These are phyloP conservation scores for Mesorhabditis belari DNA, from an alignment of 2,888 invertebrate species.

Conservation along the genomic window DNA sequence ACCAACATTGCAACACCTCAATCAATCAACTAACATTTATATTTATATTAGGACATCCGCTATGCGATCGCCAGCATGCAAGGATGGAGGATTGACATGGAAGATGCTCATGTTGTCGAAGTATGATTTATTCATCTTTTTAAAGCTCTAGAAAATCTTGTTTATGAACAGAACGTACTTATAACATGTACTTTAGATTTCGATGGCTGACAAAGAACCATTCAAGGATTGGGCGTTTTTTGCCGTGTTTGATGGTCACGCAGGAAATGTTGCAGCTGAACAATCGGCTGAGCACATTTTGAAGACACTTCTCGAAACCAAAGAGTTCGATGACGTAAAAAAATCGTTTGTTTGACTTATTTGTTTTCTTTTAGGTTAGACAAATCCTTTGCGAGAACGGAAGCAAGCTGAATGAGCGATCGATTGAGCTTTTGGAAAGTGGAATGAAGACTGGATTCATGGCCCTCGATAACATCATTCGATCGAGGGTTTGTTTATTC, in stretches of 20 bases:
- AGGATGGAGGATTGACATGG: constrained; percentile 54
- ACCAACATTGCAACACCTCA: too few species aligned
- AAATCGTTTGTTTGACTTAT: too few species aligned
- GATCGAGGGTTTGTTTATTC: constrained; percentile 53
- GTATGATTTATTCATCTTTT: constrained; percentile 62
- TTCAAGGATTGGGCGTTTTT: constrained; percentile 70
- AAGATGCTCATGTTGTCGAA: constrained; percentile 91
- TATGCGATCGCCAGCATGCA: constrained; percentile 51
- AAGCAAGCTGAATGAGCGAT: constrained; percentile 61
- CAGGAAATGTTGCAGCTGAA: constrained; percentile 79
- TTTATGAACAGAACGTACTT: too few species aligned
- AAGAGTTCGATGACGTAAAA: constrained; percentile 68
- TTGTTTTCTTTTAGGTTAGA: constrained; percentile 8
- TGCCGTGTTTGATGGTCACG: constrained; percentile 98
- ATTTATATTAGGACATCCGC: constrained; percentile 35
- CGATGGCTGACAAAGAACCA: constrained; percentile 56
- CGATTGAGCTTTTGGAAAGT: constrained; percentile 29
- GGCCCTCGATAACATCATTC: constrained; percentile 69
- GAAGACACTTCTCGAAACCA: constrained; percentile 79
- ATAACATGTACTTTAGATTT: constrained; percentile 75
- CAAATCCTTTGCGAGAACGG: constrained; percentile 18
- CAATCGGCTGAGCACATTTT: constrained; percentile 82
- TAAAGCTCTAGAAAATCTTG: constrained; percentile 40
- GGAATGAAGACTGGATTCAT: constrained; percentile 62
- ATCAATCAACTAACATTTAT: too few species aligned